Base-by-base conservation (phyloP, 1,140 invertebrate genomes). In the Cylas formicarius region DNA sequence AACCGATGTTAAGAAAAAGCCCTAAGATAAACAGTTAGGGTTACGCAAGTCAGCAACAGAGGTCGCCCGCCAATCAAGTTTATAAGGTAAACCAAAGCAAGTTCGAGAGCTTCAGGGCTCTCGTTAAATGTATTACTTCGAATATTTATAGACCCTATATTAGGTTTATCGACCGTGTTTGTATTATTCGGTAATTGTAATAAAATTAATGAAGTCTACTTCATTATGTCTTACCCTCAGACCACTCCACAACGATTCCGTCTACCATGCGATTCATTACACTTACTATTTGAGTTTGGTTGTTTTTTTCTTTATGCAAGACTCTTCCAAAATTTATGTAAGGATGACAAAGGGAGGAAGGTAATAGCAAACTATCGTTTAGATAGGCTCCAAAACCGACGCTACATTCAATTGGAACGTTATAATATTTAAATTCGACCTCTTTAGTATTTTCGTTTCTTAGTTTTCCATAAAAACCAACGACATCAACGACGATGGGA, bases 321-420 rank as follows among this genome's bases (percentile, higher is more conserved):
- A 53, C 34, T 28, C 31, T 22, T 27, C 51, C 55, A 40, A 60
- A 56, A 45, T 60, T 49, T 11, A 60, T 17, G 26, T 46, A 45
- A 44, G 29, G 42, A 7, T 31, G 22, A 27, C 13, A 31, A 56
- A 21, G 1, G 50, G 53, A 9, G 50, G 52, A 14, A 33, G 13
- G 5, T 43, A 22, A 11, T 29, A 21, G 34, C 2, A 50, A 7
- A 13, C 42, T 47, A 20, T 58, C 53, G 10, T 45, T 39, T n/a
- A 56, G 42, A 24, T 54, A 58, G 17, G 41, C 48, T 8, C 20
- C 16, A 48, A 42, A 56, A 19, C 44, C 45, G n/a, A 50, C 23
- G 2, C 24, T 41, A 13, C 41, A 22, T 8, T 39, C 19, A 10
- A 21, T 27, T 9, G 31, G 26, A 11, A 47, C 38, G 33, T 35